Base-by-base conservation (phyloP, 2,113 vertebrate genomes). In the Microcebus tavaratra region DNA sequence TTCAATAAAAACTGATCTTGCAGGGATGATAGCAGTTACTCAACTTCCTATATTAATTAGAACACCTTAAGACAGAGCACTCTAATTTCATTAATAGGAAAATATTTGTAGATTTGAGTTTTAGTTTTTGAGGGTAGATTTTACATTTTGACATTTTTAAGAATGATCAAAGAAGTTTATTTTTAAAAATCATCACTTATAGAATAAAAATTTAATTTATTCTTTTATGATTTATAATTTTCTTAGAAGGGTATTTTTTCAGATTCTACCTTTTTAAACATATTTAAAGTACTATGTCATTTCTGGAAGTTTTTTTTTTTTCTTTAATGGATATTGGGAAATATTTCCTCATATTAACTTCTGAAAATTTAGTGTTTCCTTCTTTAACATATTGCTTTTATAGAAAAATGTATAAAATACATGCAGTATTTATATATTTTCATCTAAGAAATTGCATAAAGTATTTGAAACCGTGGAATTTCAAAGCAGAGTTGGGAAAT, bases 71-170 rank as follows among this genome's bases (percentile, higher is more conserved):
- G 17, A 39, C 4, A 55, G 0, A 94, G 12, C 1, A 50, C 5
- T 29, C 17, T 61, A 36, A 80, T 79, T 67, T 25, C 31, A 89
- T 91, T 65, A 88, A 34, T 8, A 70, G 9, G 67, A 11, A 79
- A 67, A 88, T 78, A 81, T 13, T 73, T 12, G 34, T 94, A 78
- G 23, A 63, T 75, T 34, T 73, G 61, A 82, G 8, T 31, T 83
- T 68, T 65, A 45, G 18, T 53, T 65, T 57, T 57, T 61, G 25
- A 53, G 42, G 29, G 12, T 29, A 68, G 5, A 68, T 42, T 84
- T 95, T 61, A 0, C 68, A 86, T 89, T 91, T 82, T 86, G 39
- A 88, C 55, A 94, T 61, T 82, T 83, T 88, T 29, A 92, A 57
- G 65, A 93, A 88, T 53, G 31, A 83, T 2, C 27, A 68, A 31